These are phyloP conservation scores for Axis porcinus DNA, from an alignment of 2,113 vertebrate genomes.

Conservation along the genomic window DNA sequence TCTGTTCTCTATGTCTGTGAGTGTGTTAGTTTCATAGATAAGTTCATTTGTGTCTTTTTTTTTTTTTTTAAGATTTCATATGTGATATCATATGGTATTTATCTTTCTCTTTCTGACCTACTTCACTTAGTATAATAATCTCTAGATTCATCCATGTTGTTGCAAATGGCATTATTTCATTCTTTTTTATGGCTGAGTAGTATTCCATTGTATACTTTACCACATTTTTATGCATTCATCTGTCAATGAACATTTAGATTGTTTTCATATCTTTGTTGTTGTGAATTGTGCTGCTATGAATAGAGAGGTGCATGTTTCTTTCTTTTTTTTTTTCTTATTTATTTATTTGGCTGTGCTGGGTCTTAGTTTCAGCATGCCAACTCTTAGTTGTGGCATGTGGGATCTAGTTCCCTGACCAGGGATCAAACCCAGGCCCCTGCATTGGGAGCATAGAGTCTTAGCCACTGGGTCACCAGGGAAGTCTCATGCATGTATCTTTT, in stretches of 20 bases:
- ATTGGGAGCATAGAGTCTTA: background rate
- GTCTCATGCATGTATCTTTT: background rate
- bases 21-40: background rate
- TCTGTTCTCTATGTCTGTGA: background rate
- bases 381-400: background rate
- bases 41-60: background rate
- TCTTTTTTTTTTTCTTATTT: background rate
- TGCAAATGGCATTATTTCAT: background rate
- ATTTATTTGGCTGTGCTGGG: background rate
- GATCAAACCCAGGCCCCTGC: background rate
- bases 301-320: background rate
- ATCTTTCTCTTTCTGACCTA: background rate
- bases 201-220: background rate
- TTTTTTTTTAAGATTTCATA: background rate
- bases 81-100: background rate
- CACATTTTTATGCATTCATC: background rate
- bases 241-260: background rate
- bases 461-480: background rate
- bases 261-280: background rate
- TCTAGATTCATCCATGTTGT: background rate
- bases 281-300: background rate
- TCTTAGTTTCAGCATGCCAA: background rate
- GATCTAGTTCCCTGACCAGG: background rate
- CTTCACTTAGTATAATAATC: background rate
- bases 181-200: background rate